Evolutionary conservation across 1,140 invertebrate genomes (phyloP).

Genomic region (Formica selysi): DNA sequence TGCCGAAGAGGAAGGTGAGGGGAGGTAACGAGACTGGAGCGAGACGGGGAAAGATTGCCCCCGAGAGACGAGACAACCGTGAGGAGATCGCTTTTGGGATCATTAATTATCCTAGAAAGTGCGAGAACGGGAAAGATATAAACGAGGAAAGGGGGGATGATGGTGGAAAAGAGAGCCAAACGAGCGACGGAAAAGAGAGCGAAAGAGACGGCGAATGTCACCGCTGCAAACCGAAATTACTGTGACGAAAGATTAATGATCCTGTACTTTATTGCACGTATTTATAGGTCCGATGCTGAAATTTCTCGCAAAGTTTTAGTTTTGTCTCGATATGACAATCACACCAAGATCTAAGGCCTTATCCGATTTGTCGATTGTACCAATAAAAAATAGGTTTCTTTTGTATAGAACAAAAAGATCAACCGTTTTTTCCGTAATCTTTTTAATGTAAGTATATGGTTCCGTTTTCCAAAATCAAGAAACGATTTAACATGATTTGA

Average conservation of each 20-base stretch:
- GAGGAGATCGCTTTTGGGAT: conserved; percentile 84
- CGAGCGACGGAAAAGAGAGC: conserved; percentile 66
- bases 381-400: too few species aligned
- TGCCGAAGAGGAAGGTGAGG: too few species aligned
- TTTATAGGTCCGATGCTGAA: conserved; percentile 75
- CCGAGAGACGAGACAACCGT: conserved; percentile 82
- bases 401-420: too few species aligned
- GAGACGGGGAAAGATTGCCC: conserved; percentile 74
- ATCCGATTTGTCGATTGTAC: background rate
- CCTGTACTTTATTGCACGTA: conserved; percentile 79
- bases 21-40: conserved; percentile 46
- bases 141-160: conserved; percentile 4
- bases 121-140: conserved; percentile 71
- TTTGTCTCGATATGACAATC: background rate
- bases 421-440: too few species aligned
- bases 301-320: conserved; percentile 62
- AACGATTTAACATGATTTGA: too few species aligned
- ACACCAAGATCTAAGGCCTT: too few species aligned
- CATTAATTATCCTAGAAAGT: conserved; percentile 84
- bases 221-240: conserved; percentile 82
- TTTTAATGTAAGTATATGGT: too few species aligned
- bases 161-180: conserved; percentile 21
- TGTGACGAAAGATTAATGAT: conserved; percentile 81
- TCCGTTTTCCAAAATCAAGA: too few species aligned
- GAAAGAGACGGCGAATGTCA: conserved; percentile 78